Base-by-base conservation (phyloP, 2,113 vertebrate genomes). In the Pterophyllum scalare region DNA sequence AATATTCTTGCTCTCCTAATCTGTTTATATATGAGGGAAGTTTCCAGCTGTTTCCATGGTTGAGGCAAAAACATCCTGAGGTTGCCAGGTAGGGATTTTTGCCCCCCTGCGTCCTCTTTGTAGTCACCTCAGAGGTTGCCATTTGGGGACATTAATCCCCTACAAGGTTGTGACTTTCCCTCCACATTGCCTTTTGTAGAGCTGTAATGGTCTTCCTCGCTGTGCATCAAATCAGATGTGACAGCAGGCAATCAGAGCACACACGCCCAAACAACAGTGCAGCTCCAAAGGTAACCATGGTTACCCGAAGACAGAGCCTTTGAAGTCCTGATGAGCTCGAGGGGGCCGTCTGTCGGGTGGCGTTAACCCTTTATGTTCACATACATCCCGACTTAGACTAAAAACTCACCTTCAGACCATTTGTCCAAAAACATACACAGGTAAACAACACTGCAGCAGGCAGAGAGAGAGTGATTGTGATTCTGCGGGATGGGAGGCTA, bases 281-380 rank as follows among this genome's bases (percentile, higher is more conserved):
- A 46, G 64, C 77, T 82, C 87, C 65, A 26, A 54, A 70, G 80
- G 93, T 94, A 90, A 89, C 93, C 92, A 95, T 95, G 89, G 95
- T 82, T 91, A 96, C 95, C 35, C 19, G 1, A 80, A 89, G 84
- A 91, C 43, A 46, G 46, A 77, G 78, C 83, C 88, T 93, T 87
- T 89, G 88, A 92, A 88, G 87, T 89, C 78, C 56, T 31, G 40
- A 84, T 57, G 82, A 49, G 85, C 75, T 76, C 11, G 62, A 79
- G 62, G 80, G 70, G 76, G 74, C n/a, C 76, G 70, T 85, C 82
- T 81, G 67, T 59, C 59, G 82, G 81, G 70, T 61, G 86, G 88
- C 75, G 70, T 89, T 83, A 90, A 85, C 83, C 64, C 64, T 78
- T 76, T 52, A 43, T 76, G 35, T 77, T 84, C 52, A 33, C n/a